Evolutionary conservation across 2,888 invertebrate species (phyloP), one percentile per base, ranked within the genome.

Genomic region (Monochamus alternatus): DNA sequence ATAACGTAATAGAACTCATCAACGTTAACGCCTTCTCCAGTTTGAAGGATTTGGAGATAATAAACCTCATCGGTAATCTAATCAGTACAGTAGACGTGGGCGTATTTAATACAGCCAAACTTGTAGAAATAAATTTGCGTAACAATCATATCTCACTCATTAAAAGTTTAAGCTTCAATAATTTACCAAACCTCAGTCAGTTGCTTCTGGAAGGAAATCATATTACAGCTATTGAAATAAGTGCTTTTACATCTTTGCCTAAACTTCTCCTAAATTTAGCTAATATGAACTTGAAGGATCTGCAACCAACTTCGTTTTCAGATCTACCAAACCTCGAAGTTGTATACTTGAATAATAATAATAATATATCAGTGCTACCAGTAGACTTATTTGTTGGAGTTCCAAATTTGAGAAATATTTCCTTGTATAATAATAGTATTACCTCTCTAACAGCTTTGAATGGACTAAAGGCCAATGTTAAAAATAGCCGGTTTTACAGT

Each of bases 271-370:
- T 79, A 43, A 63, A 73, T 68, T 73, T 79, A 9, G 65, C 64
- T 0, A 12, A 62, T 38, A 77, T 75, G 65, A 64, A 68, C 12
- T 31, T 77, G 2, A 51, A 63, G 3, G 62, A 14, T 12, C 65
- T 79, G 32, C 68, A 79, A 65, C 51, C 68, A 8, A 14, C 69
- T 31, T 64, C 77, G 5, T 77, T 79, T 44, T 69, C 31, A 30
- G 68, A 75, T 43, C 68, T 79, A 12, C 30, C 43, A 43, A 51
- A 44, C 47, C 59, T 78, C 3, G 14, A 70, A 9, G 12, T 55
- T 8, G 31, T 78, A 8, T 70, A 73, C 67, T 52, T 79, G n/a
- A 77, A 74, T 64, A 32, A 74, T 62, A 79, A 74, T 62, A 79
- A 77, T 30, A 58, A 71, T 12, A 55, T 75, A 63, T 66, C 66